Conservation (phyloP, 2,113 vertebrate species). For the Ammodytes marinus region DNA sequence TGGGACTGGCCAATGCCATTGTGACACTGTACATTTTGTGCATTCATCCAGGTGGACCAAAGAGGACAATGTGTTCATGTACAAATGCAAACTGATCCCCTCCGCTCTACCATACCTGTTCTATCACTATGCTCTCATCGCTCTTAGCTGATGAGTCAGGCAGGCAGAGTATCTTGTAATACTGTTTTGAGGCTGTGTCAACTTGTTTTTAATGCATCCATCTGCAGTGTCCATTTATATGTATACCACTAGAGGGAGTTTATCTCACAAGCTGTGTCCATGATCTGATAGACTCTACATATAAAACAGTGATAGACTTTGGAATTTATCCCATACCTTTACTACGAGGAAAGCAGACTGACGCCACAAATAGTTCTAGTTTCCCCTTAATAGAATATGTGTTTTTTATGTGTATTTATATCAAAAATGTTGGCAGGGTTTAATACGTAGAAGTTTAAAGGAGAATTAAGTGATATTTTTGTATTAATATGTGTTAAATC, state of each 20-base stretch:
- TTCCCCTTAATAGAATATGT: too few relatives aligned
- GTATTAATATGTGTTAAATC: too few relatives aligned
- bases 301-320: too few relatives aligned
- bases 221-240: background rate
- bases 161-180: background rate
- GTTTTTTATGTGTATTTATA: too few relatives aligned
- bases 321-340: background rate
- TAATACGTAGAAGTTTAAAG: too few relatives aligned
- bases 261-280: background rate
- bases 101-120: background rate
- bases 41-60: background rate
- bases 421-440: too few relatives aligned
- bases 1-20: background rate
- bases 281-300: background rate
- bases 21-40: too few relatives aligned
- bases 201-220: background rate
- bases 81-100: background rate
- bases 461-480: too few relatives aligned
- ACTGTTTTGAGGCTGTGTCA: background rate
- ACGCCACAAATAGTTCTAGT: background rate
- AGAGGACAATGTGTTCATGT: background rate
- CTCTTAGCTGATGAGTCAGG: background rate
- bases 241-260: constrained; percentile 44
- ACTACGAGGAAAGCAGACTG: background rate
- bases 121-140: too few relatives aligned